Base-by-base conservation (phyloP, 2,113 vertebrate genomes). In the Otis tarda region DNA sequence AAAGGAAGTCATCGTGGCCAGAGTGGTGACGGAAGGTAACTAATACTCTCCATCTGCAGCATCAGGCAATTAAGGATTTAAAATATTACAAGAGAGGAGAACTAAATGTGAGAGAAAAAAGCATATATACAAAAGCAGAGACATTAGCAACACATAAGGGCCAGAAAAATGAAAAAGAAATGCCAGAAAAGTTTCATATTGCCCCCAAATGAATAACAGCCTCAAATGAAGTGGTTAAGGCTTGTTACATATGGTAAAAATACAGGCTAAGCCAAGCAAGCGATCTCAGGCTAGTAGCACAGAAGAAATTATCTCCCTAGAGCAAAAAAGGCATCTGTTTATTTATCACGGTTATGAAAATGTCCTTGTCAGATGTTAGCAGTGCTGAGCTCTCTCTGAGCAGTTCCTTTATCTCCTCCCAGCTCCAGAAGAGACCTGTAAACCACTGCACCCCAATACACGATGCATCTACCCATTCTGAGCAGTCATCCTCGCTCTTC, bases 11-110 rank as follows among this genome's bases (percentile, higher is more conserved):
- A 73, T 61, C 5, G 1, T n/a, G 31, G 74, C 41, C 81, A 73
- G 84, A 53, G 35, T 61, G 74, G 67, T 79, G 30, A 91, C 13
- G 55, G 87, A 87, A 90, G 24, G 75, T 80, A 94, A 88, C 49
- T 64, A 93, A 91, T 65, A 61, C 20, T 65, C 65, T 73, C 60
- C 33, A 60, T 60, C 73, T 89, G 55, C 49, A 91, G 50, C 84
- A 89, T 61, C 63, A 73, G 49, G 89, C 77, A 87, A 89, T 85
- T 75, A 80, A 87, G 41, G 41, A 73, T 91, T 95, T 93, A 57
- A 95, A 89, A 87, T 87, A 84, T 31, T 83, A 69, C 35, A 78
- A 11, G 76, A 64, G 41, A 91, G 22, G 15, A 87, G 19, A 77
- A 84, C 35, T 89, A 84, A 89, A 49, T 37, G 11, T 59, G 75